Base-by-base conservation (phyloP, 2,113 vertebrate genomes). In the Peromyscus polionotus region DNA sequence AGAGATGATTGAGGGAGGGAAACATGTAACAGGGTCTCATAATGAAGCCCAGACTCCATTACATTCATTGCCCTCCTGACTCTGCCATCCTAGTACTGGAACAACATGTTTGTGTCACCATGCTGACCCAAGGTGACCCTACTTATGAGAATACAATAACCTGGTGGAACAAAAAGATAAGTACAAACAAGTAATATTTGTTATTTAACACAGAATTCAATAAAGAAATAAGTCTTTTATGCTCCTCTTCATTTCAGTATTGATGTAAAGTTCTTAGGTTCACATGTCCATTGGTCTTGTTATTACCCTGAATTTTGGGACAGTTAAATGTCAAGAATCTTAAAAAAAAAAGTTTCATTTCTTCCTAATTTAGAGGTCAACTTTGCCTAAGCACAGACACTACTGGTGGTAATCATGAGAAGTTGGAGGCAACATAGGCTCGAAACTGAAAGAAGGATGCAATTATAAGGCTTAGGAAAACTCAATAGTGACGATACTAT, bases 151-250 rank as follows among this genome's bases (percentile, higher is more conserved):
- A 90, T 22, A 95, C 16, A 83, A 65, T 65, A 85, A 81, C 36
- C 19, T 91, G 63, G 51, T 33, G 59, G 42, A 72, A 93, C 7
- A 77, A 75, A 75, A 91, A 88, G 31, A 31, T 45, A 73, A 68
- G 28, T 14, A 70, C 51, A 70, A 59, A 17, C 7, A 65, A 75
- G 8, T 36, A 84, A 33, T 70, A 85, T 79, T 17, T 86, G 42
- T 67, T 95, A 73, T 13, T 95, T 92, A 96, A 87, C 4, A 81
- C 11, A 20, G 28, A 90, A 67, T 70, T 91, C 22, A 84, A 20
- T 20, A 91, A 83, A 54, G 88, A 93, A 92, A 83, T 17, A 13
- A 92, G 22, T 75, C 12, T n/a, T 65, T 92, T 9, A 63, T 20
- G 76, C 19, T 81, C 83, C 51, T 95, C 31, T 93, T n/a, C 63